phyloP scores from a whole-genome alignment of 1,140 invertebrate species.

The Portunus trituberculatus region DNA sequence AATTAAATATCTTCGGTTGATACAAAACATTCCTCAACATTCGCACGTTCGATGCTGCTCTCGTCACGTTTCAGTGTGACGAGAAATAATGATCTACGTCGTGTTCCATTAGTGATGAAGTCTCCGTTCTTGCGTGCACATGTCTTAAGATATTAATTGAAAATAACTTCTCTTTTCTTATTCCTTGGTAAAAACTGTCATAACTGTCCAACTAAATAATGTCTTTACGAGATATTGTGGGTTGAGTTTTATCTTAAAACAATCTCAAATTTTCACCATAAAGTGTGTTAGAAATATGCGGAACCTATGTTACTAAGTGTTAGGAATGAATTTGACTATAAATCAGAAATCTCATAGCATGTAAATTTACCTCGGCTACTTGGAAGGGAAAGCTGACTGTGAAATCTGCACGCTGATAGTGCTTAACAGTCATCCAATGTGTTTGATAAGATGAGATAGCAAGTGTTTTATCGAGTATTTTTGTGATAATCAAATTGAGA shows the following conservation, averaged over 20 bases:
- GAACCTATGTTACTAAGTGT: neutral
- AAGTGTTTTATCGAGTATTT: conserved; percentile 10
- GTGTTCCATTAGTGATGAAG: too few species aligned
- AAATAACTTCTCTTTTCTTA: neutral
- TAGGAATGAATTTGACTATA: neutral
- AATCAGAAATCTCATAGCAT: neutral
- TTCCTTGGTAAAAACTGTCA: neutral
- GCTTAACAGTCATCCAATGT: neutral
- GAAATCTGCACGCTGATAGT: neutral
- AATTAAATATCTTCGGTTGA: neutral
- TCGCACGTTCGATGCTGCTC: too few species aligned
- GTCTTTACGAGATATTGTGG: too few species aligned
- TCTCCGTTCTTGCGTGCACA: too few species aligned
- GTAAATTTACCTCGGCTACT: neutral
- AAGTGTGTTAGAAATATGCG: neutral
- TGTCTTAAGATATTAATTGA: neutral
- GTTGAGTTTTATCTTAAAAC: neutral
- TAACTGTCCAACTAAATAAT: too few species aligned
- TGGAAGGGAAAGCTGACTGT: neutral
- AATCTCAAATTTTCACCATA: neutral
- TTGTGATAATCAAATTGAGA: conserved; percentile 24
- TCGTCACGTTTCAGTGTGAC: too few species aligned
- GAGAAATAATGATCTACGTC: too few species aligned
- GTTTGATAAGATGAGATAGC: neutral
- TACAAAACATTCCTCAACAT: neutral